Conservation (phyloP, 2,888 invertebrate species). For the Tricholauxania praeusta region DNA sequence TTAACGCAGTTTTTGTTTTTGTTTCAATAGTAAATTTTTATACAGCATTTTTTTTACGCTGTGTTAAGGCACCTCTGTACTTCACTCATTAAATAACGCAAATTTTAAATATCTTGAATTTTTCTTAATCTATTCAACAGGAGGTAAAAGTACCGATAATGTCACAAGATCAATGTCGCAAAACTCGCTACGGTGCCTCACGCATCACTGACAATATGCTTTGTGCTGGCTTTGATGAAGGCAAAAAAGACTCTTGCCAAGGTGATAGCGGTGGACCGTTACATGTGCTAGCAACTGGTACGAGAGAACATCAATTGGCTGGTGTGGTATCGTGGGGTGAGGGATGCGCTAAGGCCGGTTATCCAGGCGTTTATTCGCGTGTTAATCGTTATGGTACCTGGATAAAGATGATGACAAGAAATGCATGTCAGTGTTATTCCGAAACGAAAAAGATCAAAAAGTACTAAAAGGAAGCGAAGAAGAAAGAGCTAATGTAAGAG, state of each 20-base stretch:
- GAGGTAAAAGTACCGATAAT: conserved; percentile 83
- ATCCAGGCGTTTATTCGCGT: conserved; percentile 84
- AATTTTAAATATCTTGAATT: not conserved
- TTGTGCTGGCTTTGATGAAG: conserved; percentile 64
- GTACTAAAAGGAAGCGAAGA: conserved; percentile 4
- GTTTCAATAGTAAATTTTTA: too few species aligned
- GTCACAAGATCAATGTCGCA: conserved; percentile 71
- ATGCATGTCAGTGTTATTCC: conserved; percentile 76
- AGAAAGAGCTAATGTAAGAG: not conserved
- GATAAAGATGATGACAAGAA: conserved; percentile 76
- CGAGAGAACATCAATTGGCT: conserved; percentile 64
- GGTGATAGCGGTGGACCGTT: conserved; percentile 67
- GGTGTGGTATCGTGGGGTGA: conserved; percentile 78
- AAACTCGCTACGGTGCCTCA: conserved; percentile 62
- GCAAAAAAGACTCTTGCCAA: conserved; percentile 66
- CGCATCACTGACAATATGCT: conserved; percentile 66
- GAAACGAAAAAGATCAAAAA: conserved; percentile 65
- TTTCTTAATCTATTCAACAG: conserved; percentile 59
- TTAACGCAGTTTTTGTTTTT: too few species aligned
- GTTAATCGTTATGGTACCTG: conserved; percentile 81
- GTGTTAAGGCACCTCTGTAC: too few species aligned
- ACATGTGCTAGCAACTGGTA: conserved; percentile 59
- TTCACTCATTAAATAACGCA: too few species aligned
- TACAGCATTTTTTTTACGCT: too few species aligned
- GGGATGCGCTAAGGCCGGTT: conserved; percentile 71